phyloP scores from a whole-genome alignment of 2,797 vertebrate species.

The Lophura swinhoii region DNA sequence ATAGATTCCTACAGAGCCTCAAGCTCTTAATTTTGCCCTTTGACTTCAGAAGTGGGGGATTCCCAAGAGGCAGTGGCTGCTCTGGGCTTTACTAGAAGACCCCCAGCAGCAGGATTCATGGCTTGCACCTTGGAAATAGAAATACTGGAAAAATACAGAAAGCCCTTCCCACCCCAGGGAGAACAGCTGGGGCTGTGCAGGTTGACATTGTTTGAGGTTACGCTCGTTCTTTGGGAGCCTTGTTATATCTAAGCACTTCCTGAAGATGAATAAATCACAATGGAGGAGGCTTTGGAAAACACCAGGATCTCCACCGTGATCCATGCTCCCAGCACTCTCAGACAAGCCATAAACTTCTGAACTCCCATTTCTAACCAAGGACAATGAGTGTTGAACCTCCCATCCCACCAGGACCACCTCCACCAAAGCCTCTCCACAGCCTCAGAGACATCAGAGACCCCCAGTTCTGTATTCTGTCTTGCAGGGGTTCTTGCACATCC shows the following conservation, averaged over 20 bases:
- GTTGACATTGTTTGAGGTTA: background rate
- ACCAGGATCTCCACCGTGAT: background rate
- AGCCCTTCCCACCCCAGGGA: background rate
- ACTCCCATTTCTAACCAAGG: background rate
- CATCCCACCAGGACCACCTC: background rate
- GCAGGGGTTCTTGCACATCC: background rate
- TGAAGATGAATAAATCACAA: slow-evolving; percentile 47
- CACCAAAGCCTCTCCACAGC: background rate
- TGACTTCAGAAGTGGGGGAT: background rate
- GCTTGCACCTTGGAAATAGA: background rate
- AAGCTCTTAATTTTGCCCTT: background rate
- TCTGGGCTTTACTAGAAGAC: background rate
- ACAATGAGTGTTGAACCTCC: background rate
- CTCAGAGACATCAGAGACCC: background rate
- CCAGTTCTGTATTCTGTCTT: accelerated
- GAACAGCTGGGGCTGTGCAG: background rate
- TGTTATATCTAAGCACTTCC: background rate
- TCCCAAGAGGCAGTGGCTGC: background rate
- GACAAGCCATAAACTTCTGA: background rate
- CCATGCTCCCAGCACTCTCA: accelerated
- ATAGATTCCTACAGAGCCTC: background rate
- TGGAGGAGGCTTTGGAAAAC: background rate
- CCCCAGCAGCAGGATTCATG: background rate
- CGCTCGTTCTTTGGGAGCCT: background rate
- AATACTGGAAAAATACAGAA: background rate